Percentiles rank a stretch among this genome's conserved stretches.
phyloP scores from a whole-genome alignment of 1,140 invertebrate genomes.

The Asobara japonica region DNA sequence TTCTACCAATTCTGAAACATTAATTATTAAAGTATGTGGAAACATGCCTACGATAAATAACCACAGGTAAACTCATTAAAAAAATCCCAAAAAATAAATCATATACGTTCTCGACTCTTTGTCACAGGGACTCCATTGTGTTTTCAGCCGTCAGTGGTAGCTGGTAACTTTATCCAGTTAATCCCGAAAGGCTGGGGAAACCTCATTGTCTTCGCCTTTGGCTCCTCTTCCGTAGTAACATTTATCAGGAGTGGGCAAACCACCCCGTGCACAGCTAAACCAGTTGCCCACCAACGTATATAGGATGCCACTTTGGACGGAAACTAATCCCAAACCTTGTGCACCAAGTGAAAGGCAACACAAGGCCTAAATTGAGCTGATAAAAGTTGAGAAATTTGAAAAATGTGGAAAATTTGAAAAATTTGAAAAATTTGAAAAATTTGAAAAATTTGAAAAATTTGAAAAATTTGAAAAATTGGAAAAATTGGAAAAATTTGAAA shows the following conservation, averaged over 20 bases:
- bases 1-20: too few species aligned
- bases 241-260: constrained; percentile 8
- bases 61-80: too few species aligned
- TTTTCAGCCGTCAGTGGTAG: background rate
- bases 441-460: too few species aligned
- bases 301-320: constrained; percentile 8
- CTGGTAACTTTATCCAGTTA: constrained; percentile 13
- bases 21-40: too few species aligned
- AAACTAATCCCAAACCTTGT: background rate
- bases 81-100: too few species aligned
- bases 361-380: background rate
- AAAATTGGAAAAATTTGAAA: too few species aligned
- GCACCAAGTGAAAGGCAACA: background rate
- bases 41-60: too few species aligned
- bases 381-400: too few species aligned
- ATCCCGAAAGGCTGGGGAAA: constrained; percentile 1
- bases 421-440: too few species aligned
- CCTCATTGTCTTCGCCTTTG: constrained; percentile 14
- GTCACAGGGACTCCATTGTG: background rate
- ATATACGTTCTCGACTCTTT: background rate
- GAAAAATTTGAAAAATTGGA: too few species aligned
- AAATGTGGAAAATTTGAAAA: too few species aligned
- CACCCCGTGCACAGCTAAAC: background rate
- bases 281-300: background rate
- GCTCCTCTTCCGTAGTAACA: background rate